Base-by-base conservation (phyloP, 2,113 vertebrate species). In the Crotalus horridus region DNA sequence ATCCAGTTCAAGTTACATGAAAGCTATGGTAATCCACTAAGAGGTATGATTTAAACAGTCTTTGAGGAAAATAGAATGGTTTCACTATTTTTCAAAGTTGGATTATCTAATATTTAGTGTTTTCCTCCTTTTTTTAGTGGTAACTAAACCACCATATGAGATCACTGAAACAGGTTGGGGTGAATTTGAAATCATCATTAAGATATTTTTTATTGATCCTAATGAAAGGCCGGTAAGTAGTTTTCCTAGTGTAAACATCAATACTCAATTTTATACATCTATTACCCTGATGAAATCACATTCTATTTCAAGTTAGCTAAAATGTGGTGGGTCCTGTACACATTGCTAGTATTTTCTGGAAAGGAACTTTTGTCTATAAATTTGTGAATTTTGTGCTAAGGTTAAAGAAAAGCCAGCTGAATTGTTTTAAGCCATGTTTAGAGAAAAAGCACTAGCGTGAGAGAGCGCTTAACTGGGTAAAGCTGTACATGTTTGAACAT, bases 121-220 rank as follows among this genome's bases (percentile, higher is more conserved):
- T 94, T 87, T 69, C 92, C 8, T 46, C 23, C 56, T 43, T 39
- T 96, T 96, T 97, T 91, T 96, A 99, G 99, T 99, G 96, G 99
- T 99, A 94, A 99, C 99, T 9, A 99, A 99, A 94, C 99, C 99
- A 88, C 99, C 99, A 0, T 99, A 99, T 95, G 99, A 99, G 97
- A 99, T 99, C 85, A 99, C 99, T 1, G 99, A 99, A 97, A 99
- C 99, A 0, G 99, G 99, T 89, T 99, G 99, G 99, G 99, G 99
- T 88, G 99, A 99, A 98, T 99, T 99, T 74, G 99, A 99, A 98
- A 99, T 99, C 94, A 99, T 99, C 96, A 98, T 99, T 92, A 99
- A 99, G 97, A 99, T 99, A 96, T 99, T 99, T 97, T 99, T 99
- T 96, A 99, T 99, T 87, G 99, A 99, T 96, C 99, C 99, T 59